Evolutionary conservation across 2,888 invertebrate species (phyloP).

Genomic region (Agonopterix arenella): DNA sequence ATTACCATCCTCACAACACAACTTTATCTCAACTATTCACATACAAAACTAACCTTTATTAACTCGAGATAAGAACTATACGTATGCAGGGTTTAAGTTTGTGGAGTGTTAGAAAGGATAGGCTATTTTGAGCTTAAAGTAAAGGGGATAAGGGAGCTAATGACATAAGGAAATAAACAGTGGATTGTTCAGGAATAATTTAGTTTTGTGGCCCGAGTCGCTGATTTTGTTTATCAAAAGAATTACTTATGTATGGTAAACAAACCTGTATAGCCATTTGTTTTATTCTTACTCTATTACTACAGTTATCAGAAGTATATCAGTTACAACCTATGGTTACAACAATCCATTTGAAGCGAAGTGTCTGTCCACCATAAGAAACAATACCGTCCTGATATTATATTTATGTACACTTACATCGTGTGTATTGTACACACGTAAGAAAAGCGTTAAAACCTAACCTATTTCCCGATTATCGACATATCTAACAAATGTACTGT

Average conservation of each 20-base stretch:
- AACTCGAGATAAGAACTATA: slow-evolving; percentile 11
- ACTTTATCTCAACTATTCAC: slow-evolving; percentile 24
- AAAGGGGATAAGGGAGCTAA: slow-evolving; percentile 45
- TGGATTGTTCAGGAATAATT: slow-evolving; percentile 45
- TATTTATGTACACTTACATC: too few relatives aligned
- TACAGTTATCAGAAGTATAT: too few relatives aligned
- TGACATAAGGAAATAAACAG: slow-evolving; percentile 59
- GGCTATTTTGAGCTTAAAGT: slow-evolving; percentile 34
- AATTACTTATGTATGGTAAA: too few relatives aligned
- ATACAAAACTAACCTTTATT: slow-evolving; percentile 16
- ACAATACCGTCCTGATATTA: too few relatives aligned
- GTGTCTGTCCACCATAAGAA: too few relatives aligned
- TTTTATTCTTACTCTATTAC: too few relatives aligned
- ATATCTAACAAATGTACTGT: slow-evolving; percentile 48
- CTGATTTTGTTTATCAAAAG: not conserved
- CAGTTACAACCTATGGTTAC: too few relatives aligned
- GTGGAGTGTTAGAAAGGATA: slow-evolving; percentile 17
- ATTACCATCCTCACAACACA: slow-evolving; percentile 59
- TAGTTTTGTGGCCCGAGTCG: slow-evolving; percentile 26
- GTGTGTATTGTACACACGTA: too few relatives aligned
- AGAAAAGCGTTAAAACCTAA: too few relatives aligned
- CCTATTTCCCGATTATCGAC: slow-evolving; percentile 12
- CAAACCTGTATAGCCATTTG: not conserved
- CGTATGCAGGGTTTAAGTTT: slow-evolving; percentile 25
- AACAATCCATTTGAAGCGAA: too few relatives aligned